These are phyloP conservation scores for Thalassarche chlororhynchos DNA, from an alignment of 2,113 vertebrate species.

Conservation along the genomic window DNA sequence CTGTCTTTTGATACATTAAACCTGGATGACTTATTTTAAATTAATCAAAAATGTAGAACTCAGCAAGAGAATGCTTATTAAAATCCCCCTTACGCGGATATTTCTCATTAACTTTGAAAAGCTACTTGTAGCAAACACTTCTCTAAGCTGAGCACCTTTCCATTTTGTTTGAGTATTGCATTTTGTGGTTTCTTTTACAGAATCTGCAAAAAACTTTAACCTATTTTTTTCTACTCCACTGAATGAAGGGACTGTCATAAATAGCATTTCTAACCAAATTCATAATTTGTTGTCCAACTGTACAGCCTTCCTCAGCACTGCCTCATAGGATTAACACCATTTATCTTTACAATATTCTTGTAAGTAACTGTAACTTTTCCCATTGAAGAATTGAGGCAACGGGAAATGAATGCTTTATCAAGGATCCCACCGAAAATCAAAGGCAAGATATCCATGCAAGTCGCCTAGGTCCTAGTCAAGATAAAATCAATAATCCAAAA, in stretches of 20 bases:
- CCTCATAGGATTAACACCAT: not conserved
- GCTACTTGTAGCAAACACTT: constrained; percentile 30
- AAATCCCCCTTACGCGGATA: constrained; percentile 14
- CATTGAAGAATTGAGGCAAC: not conserved
- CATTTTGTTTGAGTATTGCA: not conserved
- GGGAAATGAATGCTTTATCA: not conserved
- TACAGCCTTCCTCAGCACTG: not conserved
- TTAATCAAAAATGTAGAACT: constrained; percentile 40
- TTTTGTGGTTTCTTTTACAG: not conserved
- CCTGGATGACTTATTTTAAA: not conserved
- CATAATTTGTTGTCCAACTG: not conserved
- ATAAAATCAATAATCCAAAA: not conserved
- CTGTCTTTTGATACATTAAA: constrained; percentile 21
- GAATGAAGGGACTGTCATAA: not conserved
- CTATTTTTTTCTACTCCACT: not conserved
- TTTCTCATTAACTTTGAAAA: constrained; percentile 52
- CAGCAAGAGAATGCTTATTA: constrained; percentile 57
- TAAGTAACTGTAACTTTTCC: not conserved
- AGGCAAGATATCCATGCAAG: not conserved
- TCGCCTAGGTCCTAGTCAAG: not conserved
- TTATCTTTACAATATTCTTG: not conserved
- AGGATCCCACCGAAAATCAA: not conserved
- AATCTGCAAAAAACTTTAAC: not conserved
- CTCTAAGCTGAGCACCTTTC: not conserved
- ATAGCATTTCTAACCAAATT: not conserved